phyloP scores from a whole-genome alignment of 2,113 vertebrate species.

The Myodes glareolus region DNA sequence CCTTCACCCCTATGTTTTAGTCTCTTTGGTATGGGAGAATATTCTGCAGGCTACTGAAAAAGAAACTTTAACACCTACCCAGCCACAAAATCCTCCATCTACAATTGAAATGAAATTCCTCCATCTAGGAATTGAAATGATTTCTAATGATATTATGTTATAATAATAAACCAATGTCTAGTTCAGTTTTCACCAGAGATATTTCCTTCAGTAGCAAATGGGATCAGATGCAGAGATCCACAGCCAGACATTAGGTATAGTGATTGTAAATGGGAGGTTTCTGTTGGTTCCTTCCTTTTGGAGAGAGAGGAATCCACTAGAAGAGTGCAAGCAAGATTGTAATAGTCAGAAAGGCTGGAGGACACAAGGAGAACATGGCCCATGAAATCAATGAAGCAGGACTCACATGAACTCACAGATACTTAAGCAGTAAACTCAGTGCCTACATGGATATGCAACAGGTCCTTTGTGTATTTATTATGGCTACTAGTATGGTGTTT shows the following conservation, averaged over 20 bases:
- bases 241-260: too few species aligned
- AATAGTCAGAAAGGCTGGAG: background rate
- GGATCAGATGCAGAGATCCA: too few species aligned
- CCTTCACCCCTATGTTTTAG: too few species aligned
- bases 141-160: background rate
- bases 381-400: background rate
- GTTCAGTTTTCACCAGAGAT: too few species aligned
- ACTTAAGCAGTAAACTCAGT: background rate
- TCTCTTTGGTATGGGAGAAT: too few species aligned
- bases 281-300: background rate
- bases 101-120: background rate
- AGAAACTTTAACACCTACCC: background rate
- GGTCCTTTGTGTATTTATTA: background rate
- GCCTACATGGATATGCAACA: too few species aligned
- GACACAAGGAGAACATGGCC: too few species aligned
- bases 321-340: background rate
- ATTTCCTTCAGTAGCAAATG: too few species aligned
- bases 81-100: background rate
- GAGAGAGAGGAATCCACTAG: background rate
- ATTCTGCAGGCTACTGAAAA: too few species aligned
- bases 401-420: background rate
- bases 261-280: too few species aligned
- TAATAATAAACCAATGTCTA: background rate
- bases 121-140: background rate
- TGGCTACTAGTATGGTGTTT: background rate